Base-by-base conservation (phyloP, 92 coral and sea anemone genomes). In the Umimayanthus kanabou region DNA sequence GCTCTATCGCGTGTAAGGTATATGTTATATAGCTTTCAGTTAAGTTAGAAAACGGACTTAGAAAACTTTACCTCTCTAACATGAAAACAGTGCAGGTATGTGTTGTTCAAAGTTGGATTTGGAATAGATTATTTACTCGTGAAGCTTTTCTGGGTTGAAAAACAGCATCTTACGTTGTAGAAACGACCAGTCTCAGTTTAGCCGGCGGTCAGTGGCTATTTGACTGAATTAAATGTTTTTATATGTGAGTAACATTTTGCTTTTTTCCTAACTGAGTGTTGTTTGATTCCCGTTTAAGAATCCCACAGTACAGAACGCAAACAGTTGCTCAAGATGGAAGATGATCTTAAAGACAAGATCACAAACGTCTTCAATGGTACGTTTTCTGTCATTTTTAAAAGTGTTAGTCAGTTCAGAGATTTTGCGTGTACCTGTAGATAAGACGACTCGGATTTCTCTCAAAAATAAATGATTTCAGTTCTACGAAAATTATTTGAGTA, bases 351-450 rank as follows among this genome's bases (percentile, higher is more conserved):
- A 66, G 94, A 92, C 39, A 94, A 95, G 79, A 97, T 95, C 49
- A 90, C 93, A 6, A 88, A 92, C 67, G 86, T 93, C 53, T 97
- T 97, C 71, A 88, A 89, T 73, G 99, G 99, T 96, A 89, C 15
- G 47, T n/a, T 33, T 42, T 67, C 16, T 85, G 50, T 16, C 69
- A 61, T 23, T 61, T 8, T 6, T 5, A 9, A 18, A 61, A 23
- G 1, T 22, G 1, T 61, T 20, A 61, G 69, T 61, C 25, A 20
- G 1, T 61, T 61, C 69, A 61, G 69, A 61, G 25, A 14, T 23
- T 23, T 61, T 20, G 0, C 1, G 26, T 61, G 69, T 61, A 16
- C 0, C 26, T 61, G n/a, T 61, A 4, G 66, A 57, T 11, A 70
- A 70, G 25, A 20, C 20, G 20, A 65, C 53, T 42, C 45, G 45